Conservation (phyloP, 1,140 invertebrate species). For the Diorhabda elongata region DNA sequence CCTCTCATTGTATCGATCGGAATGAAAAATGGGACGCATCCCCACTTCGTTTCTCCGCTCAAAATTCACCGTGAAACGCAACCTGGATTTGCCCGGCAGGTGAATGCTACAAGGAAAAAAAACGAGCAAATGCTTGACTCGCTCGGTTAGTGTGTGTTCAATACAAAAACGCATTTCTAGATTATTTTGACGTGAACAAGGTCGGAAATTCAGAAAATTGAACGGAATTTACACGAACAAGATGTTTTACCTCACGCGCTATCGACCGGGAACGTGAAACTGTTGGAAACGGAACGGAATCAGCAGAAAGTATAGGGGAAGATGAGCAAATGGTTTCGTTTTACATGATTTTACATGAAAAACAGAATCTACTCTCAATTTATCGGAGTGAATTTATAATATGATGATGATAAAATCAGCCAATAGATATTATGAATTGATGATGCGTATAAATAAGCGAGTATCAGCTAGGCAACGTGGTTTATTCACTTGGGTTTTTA, state of each 20-base stretch:
- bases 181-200: not conserved
- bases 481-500: too few relatives aligned
- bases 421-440: too few relatives aligned
- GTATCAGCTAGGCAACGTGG: too few relatives aligned
- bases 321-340: too few relatives aligned
- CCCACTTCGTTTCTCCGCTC: not conserved
- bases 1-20: constrained; percentile 29
- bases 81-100: constrained; percentile 1
- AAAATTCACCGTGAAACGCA: constrained; percentile 8
- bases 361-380: too few relatives aligned
- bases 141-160: not conserved
- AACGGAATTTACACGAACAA: not conserved
- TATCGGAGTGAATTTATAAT: too few relatives aligned
- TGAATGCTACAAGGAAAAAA: not conserved
- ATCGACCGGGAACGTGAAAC: constrained; percentile 17
- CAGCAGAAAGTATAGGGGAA: not conserved
- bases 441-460: too few relatives aligned
- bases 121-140: not conserved
- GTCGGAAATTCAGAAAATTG: not conserved
- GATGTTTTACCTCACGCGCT: not conserved
- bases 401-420: too few relatives aligned
- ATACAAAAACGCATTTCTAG: constrained; percentile 4
- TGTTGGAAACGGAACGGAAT: not conserved
- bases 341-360: too few relatives aligned
- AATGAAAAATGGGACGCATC: constrained; percentile 9